phyloP scores from a whole-genome alignment of 2,888 invertebrate genomes.

The Hemaris fuciformis region DNA sequence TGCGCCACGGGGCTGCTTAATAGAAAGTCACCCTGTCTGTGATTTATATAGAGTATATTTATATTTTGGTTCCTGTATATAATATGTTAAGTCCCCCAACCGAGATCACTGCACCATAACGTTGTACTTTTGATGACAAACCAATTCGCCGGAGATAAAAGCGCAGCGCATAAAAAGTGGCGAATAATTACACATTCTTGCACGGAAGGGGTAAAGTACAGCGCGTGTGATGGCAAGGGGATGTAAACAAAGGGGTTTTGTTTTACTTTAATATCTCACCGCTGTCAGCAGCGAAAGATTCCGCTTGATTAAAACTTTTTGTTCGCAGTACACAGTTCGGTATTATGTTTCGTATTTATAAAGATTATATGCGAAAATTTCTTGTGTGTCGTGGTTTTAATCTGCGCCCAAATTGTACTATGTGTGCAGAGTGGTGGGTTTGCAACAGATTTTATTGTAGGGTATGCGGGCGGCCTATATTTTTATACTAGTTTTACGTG shows the following conservation, averaged over 20 bases:
- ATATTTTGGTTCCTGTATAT: too few relatives aligned
- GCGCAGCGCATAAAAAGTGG: constrained; percentile 13
- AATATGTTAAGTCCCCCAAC: not conserved
- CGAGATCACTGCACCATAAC: not conserved
- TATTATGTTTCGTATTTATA: constrained; percentile 2
- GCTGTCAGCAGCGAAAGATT: constrained; percentile 14
- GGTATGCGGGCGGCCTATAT: not conserved
- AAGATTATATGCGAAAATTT: constrained; percentile 5
- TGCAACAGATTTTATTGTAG: not conserved
- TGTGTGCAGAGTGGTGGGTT: not conserved
- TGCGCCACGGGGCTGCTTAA: too few relatives aligned
- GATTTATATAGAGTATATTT: too few relatives aligned
- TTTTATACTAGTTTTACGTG: too few relatives aligned
- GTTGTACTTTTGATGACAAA: not conserved
- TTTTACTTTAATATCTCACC: constrained; percentile 19
- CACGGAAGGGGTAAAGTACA: constrained; percentile 8
- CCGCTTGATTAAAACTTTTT: constrained; percentile 17
- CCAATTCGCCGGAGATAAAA: constrained; percentile 3
- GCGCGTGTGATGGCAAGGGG: constrained; percentile 6
- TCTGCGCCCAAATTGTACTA: not conserved
- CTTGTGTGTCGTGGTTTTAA: not conserved
- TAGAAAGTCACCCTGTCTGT: too few relatives aligned
- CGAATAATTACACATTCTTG: constrained; percentile 17
- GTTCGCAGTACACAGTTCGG: not conserved
- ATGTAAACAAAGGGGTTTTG: constrained; percentile 17